Evolutionary conservation across 2,888 invertebrate genomes (phyloP), one percentile per base, ranked within the genome.

Genomic region (Dione vanillae): DNA sequence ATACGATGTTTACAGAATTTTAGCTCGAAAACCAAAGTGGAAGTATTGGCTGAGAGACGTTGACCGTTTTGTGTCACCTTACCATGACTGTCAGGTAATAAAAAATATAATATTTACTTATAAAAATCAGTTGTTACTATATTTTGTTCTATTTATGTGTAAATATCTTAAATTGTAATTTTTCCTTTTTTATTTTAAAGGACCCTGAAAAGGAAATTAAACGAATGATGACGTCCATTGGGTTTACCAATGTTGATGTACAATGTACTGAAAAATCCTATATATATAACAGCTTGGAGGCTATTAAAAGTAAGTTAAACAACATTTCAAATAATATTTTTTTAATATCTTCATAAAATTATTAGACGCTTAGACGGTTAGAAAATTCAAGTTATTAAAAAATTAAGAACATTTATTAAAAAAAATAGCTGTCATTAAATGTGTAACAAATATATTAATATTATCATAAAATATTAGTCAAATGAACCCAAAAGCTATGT

Each of bases 1-100:
- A 9, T 97, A 94, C 81, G 95, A 96, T 49, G 94, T 96, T 0
- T 97, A 96, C 83, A 92, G 95, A 58, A 89, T 88, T n/a, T 84
- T 97, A 72, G 91, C 95, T 0, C 77, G 78, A 1, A 83, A 77
- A 58, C 77, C 79, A 0, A 94, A 94, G 78, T 97, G 96, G 95
- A 85, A 90, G 37, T 78, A 83, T 1, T 96, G 96, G 83, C 95
- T 96, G 92, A 87, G 93, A 80, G 95, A 96, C 79, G 94, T 95
- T 3, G 91, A 94, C 68, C 94, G 94, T 69, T 96, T 93, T 81
- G 94, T 96, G 16, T 95, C 96, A 0, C 95, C 95, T 0, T 95
- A 96, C 77, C 96, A 96, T 74, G 89, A 95, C 64, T 94, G 94
- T 11, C 79, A 84, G 83, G 89, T 89, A 78, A 47, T 49, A 11